Percentiles rank a stretch among this genome's conserved stretches.
Evolutionary conservation across 1,140 invertebrate species (phyloP).

Genomic region (Drosophila pachea): DNA sequence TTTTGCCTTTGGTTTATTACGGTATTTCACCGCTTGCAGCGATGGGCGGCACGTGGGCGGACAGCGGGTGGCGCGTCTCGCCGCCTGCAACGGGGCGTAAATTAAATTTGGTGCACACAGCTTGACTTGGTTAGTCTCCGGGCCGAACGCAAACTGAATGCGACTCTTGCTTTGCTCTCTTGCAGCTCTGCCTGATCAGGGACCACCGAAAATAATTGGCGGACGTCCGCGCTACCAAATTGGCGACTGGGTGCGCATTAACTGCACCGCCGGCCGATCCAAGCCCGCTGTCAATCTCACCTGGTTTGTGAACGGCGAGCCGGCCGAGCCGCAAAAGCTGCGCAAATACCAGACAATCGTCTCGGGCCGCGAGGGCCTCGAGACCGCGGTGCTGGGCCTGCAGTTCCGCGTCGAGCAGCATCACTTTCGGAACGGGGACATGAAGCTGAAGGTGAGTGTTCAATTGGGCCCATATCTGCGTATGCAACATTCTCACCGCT

Average conservation of each 20-base stretch:
- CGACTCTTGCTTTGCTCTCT: conserved; percentile 20
- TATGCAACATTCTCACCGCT: conserved; percentile 1
- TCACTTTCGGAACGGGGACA: conserved; percentile 85
- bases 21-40: conserved; percentile 38
- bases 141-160: conserved; percentile 15
- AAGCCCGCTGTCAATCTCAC: conserved; percentile 85
- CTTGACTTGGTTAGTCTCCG: conserved; percentile 30
- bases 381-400: conserved; percentile 83
- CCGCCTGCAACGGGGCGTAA: conserved; percentile 55
- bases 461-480: neutral
- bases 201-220: conserved; percentile 83
- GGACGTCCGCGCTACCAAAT: conserved; percentile 84
- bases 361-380: conserved; percentile 81
- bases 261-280: conserved; percentile 85
- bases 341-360: conserved; percentile 80
- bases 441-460: conserved; percentile 83
- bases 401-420: conserved; percentile 82
- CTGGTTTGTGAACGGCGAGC: conserved; percentile 87
- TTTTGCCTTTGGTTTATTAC: conserved; percentile 59
- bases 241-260: conserved; percentile 84
- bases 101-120: conserved; percentile 55
- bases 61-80: too few relatives aligned
- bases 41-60: neutral
- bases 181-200: conserved; percentile 84
- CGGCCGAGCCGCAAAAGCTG: conserved; percentile 81